Conservation (phyloP, 2,888 invertebrate genomes). For the Rhagonycha lutea region DNA sequence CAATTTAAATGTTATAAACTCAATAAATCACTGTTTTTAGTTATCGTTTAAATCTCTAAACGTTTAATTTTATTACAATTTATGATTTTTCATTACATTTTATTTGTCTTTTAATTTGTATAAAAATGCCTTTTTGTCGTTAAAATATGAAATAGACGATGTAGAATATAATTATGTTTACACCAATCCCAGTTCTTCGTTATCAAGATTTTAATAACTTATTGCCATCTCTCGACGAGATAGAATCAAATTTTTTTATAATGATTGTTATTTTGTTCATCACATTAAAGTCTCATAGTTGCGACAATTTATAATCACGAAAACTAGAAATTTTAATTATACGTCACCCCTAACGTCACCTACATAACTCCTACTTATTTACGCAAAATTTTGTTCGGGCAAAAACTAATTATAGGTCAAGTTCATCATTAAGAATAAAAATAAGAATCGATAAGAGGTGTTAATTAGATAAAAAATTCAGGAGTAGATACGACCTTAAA, state of each 20-base stretch:
- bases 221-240: background rate
- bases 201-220: background rate
- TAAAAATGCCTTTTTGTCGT: background rate
- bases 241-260: background rate
- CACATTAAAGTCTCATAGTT: background rate
- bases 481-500: background rate
- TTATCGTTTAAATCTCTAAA: background rate
- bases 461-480: background rate
- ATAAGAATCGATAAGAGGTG: background rate
- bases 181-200: background rate
- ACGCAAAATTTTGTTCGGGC: too few relatives aligned
- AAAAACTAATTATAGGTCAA: too few relatives aligned
- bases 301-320: background rate
- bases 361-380: too few relatives aligned
- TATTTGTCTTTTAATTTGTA: background rate
- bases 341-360: too few relatives aligned
- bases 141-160: background rate
- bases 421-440: background rate
- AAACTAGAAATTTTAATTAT: too few relatives aligned
- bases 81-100: background rate
- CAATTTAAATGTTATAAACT: too few relatives aligned
- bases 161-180: background rate
- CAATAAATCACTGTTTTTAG: background rate
- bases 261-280: background rate
- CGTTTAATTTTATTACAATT: background rate